Base-by-base conservation (phyloP, 2,888 invertebrate species). In the Ormyrus pomaceus region DNA sequence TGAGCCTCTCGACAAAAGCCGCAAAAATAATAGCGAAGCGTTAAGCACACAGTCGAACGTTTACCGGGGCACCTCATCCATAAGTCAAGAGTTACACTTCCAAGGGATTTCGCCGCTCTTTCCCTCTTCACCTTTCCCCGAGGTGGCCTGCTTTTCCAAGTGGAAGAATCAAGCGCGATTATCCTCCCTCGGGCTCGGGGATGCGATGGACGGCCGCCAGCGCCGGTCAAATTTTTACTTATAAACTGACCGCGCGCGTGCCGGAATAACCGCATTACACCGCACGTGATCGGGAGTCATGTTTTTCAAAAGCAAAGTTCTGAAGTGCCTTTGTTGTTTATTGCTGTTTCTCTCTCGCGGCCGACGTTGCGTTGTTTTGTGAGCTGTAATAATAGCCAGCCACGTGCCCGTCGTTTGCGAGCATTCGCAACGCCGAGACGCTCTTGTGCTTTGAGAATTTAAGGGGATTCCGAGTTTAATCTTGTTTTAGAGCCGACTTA, bases 1-100 rank as follows among this genome's bases (percentile, higher is more conserved):
- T 19, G 19, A 19, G 19, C 19, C 5, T 5, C 65, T 64, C 73
- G 56, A 73, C 48, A 13, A 78, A 75, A 78, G 71, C 58, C 66
- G 72, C 66, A 78, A 78, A 78, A 81, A 78, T 61, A 81, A 78
- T 75, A 78, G 70, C 59, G 45, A 73, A 58, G 59, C 58, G 55
- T 51, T 56, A 71, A 61, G 45, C 46, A 76, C 73, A 66, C 53
- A 69, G 3, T 19, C 19, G 51, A 56, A 64, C 13, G 19, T 48
- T 68, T 53, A 71, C 13, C n/a, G 53, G 19, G 19, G 46, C 62
- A 48, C 59, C 62, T 65, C 50, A 59, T 77, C 58, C 58, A 59
- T 34, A 66, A 79, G 75, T 79, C 71, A 19, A 19, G 19, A 19
- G 19, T 19, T 19, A 19, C 19, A 64, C 64, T 68, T 79, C 58